Percentiles rank a stretch among this genome's conserved stretches.
Conservation (phyloP, 53 echinoderm and acorn worm genomes). For the Luidia sarsii region DNA sequence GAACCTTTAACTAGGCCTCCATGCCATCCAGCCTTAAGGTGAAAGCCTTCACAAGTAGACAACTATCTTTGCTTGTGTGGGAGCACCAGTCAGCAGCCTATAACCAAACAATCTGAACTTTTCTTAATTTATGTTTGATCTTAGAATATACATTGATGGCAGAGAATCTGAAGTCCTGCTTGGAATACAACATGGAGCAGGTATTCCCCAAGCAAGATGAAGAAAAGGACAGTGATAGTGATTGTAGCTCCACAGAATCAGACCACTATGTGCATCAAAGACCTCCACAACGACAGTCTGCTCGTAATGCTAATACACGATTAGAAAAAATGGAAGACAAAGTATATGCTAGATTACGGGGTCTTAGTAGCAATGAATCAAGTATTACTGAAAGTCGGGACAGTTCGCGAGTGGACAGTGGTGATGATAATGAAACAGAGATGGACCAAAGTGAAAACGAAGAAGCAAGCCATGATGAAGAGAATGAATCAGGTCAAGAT, state of each 20-base stretch:
- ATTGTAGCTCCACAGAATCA: not conserved
- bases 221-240: not conserved
- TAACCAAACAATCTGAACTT: too few species aligned
- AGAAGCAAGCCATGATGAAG: not conserved
- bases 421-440: conserved; percentile 9
- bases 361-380: conserved; percentile 44
- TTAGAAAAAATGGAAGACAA: conserved; percentile 39
- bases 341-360: conserved; percentile 47
- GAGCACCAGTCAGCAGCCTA: too few species aligned
- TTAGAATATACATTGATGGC: conserved; percentile 96
- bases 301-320: conserved; percentile 42
- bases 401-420: conserved; percentile 24
- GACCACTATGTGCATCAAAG: conserved; percentile 23
- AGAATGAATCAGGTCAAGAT: not conserved
- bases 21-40: too few species aligned
- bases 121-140: not conserved
- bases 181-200: conserved; percentile 39
- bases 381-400: conserved; percentile 38
- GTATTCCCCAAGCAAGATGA: conserved; percentile 22
- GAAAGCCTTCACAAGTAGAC: too few species aligned
- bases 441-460: not conserved
- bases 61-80: too few species aligned
- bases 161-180: conserved; percentile 67
- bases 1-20: too few species aligned
- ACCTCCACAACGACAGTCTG: conserved; percentile 45